Evolutionary conservation across 2,797 vertebrate species (phyloP), one percentile per base, ranked within the genome.

Genomic region (Cephalopachus bancanus): DNA sequence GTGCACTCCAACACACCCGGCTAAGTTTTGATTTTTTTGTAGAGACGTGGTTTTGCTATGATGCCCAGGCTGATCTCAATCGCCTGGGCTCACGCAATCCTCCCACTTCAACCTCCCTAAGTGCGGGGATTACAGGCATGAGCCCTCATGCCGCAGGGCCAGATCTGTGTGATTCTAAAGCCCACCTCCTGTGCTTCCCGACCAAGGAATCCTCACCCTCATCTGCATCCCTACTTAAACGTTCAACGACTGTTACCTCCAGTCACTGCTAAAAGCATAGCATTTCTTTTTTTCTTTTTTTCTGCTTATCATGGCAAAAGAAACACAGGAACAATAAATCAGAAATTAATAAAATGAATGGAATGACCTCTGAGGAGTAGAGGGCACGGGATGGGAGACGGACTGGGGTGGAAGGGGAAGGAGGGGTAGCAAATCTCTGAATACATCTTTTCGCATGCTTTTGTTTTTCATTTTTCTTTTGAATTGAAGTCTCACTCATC

Each of bases 301-400:
- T 1, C 33, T 72, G 33, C 24, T 60, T 86, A 72, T 83, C 80
- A 94, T 86, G 30, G 26, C 60, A 65, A 84, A 92, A 87, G 53
- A 80, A 91, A 62, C 59, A 89, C 2, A 30, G 33, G 57, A 85
- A 85, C 57, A 16, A 53, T 83, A 24, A 76, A 24, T 33, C 92
- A 89, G 49, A 83, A 94, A 92, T 62, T 62, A 83, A 89, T 60
- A 10, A 89, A 94, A 88, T 49, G 37, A 37, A 37, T 51, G 62
- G 87, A 37, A 37, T 74, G 62, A 64, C 71, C 78, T 84, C 49
- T 57, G 75, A 55, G 17, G 53, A 81, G 60, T 57, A 37, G 37
- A 37, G 37, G 37, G 37, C 37, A 37, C 37, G 37, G 37, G 37
- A 33, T 65, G 44, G 28, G 17, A 89, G 93, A 87, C 3, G 62